Conservation (phyloP, 1,140 invertebrate genomes). For the Saccostrea echinata region DNA sequence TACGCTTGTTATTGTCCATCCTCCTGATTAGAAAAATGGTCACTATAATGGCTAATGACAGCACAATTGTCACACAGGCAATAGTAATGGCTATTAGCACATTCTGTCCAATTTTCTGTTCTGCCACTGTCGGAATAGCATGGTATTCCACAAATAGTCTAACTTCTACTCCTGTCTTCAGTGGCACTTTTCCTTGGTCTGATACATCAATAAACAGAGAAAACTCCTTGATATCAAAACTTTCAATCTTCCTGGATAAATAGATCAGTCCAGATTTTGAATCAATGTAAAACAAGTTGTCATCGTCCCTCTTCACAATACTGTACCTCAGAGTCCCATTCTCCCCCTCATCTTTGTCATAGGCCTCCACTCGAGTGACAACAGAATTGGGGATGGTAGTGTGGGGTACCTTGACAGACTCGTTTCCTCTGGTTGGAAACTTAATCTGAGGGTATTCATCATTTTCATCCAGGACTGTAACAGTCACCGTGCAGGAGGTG, state of each 20-base stretch:
- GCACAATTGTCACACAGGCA: constrained; percentile 58
- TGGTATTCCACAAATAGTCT: constrained; percentile 31
- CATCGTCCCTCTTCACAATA: constrained; percentile 46
- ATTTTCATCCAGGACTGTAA: constrained; percentile 90
- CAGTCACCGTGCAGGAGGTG: constrained; percentile 84
- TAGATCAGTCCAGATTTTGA: constrained; percentile 47
- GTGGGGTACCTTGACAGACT: constrained; percentile 48
- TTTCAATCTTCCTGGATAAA: constrained; percentile 47
- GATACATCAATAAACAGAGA: constrained; percentile 50
- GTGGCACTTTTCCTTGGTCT: constrained; percentile 43
- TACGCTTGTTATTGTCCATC: constrained; percentile 45
- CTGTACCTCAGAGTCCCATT: constrained; percentile 48
- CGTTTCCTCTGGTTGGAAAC: constrained; percentile 46
- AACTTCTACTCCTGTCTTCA: constrained; percentile 34
- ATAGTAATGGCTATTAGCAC: constrained; percentile 58
- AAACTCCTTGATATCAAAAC: constrained; percentile 56
- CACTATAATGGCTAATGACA: constrained; percentile 58
- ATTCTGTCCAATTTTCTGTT: constrained; percentile 57
- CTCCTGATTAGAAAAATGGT: constrained; percentile 57
- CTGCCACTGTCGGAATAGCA: neutral
- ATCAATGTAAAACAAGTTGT: constrained; percentile 56
- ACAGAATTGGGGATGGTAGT: constrained; percentile 47
- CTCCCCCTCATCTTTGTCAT: constrained; percentile 53
- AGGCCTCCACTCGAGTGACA: constrained; percentile 53
- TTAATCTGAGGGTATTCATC: constrained; percentile 89